Evolutionary conservation across 2,888 invertebrate species (phyloP).

Genomic region (Drosophila monieri): DNA sequence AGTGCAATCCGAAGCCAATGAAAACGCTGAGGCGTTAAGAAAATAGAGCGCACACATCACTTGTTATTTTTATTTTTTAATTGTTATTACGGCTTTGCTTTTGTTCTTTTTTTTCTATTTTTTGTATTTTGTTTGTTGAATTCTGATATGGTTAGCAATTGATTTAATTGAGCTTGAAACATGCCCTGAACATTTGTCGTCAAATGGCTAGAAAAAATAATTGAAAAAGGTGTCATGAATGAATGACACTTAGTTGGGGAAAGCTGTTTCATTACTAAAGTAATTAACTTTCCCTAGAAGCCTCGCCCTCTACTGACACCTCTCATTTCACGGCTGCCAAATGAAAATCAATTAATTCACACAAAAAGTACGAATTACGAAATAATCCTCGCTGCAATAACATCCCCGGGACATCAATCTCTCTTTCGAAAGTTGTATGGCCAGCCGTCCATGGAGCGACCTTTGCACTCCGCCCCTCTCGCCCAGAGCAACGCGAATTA

Average conservation of each 20-base stretch:
- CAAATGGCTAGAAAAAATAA: conserved; percentile 10
- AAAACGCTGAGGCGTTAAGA: conserved; percentile 78
- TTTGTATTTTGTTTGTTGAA: conserved; percentile 41
- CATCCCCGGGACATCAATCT: conserved; percentile 41
- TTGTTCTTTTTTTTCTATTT: conserved; percentile 16
- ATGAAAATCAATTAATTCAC: conserved; percentile 26
- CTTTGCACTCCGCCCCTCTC: conserved; percentile 26
- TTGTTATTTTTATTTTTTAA: conserved; percentile 73
- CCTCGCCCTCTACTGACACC: conserved; percentile 3
- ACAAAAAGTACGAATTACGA: conserved; percentile 1
- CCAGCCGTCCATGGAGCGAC: conserved; percentile 51
- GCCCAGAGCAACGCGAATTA: conserved; percentile 45
- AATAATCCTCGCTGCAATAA: conserved; percentile 25
- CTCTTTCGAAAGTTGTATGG: conserved; percentile 65
- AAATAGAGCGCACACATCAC: conserved; percentile 70
- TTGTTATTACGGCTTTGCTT: conserved; percentile 62
- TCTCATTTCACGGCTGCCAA: conserved; percentile 38
- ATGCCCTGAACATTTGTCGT: conserved; percentile 56
- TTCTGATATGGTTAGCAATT: conserved; percentile 58
- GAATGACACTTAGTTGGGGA: background rate
- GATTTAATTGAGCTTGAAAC: conserved; percentile 75
- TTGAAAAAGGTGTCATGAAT: background rate
- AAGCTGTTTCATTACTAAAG: background rate
- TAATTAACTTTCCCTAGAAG: conserved; percentile 14
- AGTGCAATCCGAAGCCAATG: conserved; percentile 59